Percentiles rank a stretch among this genome's conserved stretches.
Conservation (phyloP, 2,113 vertebrate species). For the Amia ocellicauda region DNA sequence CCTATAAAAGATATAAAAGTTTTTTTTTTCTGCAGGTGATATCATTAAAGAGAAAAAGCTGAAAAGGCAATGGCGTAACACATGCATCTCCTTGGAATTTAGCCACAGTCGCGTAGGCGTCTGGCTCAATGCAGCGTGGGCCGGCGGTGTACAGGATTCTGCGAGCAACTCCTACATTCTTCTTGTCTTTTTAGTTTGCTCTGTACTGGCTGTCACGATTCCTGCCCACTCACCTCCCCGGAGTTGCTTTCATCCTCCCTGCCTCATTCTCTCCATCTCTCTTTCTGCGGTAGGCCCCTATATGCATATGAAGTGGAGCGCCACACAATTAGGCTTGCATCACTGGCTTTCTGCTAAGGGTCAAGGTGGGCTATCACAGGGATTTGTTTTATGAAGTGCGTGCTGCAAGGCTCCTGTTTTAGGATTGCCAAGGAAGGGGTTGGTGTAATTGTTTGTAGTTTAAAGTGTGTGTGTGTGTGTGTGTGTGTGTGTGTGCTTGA, state of each 20-base stretch:
- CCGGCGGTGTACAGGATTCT: no score
- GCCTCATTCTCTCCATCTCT: not conserved
- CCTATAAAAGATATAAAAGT: not conserved
- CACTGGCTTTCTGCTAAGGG: no score
- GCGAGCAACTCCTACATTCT: constrained; percentile 28
- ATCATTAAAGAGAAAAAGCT: constrained; percentile 32
- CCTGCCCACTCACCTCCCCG: constrained; percentile 54
- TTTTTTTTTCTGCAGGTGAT: constrained; percentile 26
- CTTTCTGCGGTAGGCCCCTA: not conserved
- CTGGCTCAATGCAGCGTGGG: no score
- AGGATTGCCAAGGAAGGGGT: no score
- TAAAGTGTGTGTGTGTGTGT: no score
- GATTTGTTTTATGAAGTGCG: no score
- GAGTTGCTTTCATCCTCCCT: not conserved
- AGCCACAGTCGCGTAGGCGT: not conserved
- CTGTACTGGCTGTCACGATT: constrained; percentile 54
- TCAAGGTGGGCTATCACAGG: no score
- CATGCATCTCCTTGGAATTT: constrained; percentile 29
- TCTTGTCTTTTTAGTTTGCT: constrained; percentile 36
- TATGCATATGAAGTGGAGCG: not conserved
- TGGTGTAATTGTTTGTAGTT: no score
- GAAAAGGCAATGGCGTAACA: constrained; percentile 31
- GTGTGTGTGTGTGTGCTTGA: no score
- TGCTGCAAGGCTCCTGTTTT: no score
- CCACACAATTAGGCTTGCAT: no score